Percentiles rank a stretch among this genome's conserved stretches.
These are phyloP conservation scores for Xestobium rufovillosum DNA, from an alignment of 2,888 invertebrate species.

Conservation along the genomic window DNA sequence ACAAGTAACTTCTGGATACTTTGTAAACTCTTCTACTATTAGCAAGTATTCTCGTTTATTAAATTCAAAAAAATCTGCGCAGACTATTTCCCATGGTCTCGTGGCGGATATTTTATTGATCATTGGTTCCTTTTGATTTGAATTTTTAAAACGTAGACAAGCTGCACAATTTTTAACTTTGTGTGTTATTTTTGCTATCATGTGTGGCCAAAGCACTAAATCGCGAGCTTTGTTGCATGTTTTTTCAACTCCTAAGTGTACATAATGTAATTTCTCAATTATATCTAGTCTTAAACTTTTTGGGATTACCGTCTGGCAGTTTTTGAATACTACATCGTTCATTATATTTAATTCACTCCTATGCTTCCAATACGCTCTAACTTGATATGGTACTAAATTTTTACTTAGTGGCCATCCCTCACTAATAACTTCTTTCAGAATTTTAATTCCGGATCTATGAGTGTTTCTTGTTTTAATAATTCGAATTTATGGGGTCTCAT, in stretches of 20 bases:
- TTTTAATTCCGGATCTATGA: not conserved
- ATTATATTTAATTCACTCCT: slow-evolving; percentile 16
- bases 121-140: slow-evolving; percentile 22
- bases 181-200: slow-evolving; percentile 22
- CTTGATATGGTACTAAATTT: slow-evolving; percentile 5
- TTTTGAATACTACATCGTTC: too few relatives aligned
- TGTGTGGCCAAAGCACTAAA: slow-evolving; percentile 26
- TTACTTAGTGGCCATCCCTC: slow-evolving; percentile 11
- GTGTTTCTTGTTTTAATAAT: slow-evolving; percentile 12
- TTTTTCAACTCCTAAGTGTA: slow-evolving; percentile 26
- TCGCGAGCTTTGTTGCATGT: too few relatives aligned
- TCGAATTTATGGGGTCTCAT: slow-evolving; percentile 3
- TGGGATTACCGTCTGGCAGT: slow-evolving; percentile 25
- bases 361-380: slow-evolving; percentile 17
- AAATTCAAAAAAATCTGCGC: too few relatives aligned
- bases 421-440: slow-evolving; percentile 12
- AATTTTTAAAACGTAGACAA: slow-evolving; percentile 20
- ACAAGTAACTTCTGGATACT: too few relatives aligned
- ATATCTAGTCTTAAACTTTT: slow-evolving; percentile 19
- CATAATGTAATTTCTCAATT: slow-evolving; percentile 22
- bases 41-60: slow-evolving; percentile 21
- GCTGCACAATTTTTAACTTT: slow-evolving; percentile 22
- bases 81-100: slow-evolving; percentile 24
- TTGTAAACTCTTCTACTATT: slow-evolving; percentile 26
- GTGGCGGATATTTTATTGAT: too few relatives aligned